Conservation (phyloP, 2,888 invertebrate species). For the Uloborus plumipes region DNA sequence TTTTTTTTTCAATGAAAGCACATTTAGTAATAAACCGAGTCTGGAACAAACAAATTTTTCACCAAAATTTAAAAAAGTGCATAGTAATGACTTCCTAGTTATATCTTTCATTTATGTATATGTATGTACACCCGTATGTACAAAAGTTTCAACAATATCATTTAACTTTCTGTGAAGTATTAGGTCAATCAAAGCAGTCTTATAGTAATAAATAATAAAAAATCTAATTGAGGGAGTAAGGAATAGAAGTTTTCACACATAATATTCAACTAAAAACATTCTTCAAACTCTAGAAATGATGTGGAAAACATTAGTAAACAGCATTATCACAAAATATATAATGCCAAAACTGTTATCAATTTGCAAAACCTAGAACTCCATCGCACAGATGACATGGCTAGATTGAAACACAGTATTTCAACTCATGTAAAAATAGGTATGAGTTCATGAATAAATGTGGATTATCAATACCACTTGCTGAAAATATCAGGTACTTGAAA, state of each 20-base stretch:
- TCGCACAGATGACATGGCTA: slow-evolving; percentile 38
- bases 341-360: slow-evolving; percentile 38
- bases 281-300: slow-evolving; percentile 14
- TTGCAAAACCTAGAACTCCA: slow-evolving; percentile 33
- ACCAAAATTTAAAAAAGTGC: slow-evolving; percentile 37
- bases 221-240: slow-evolving; percentile 19
- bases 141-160: slow-evolving; percentile 51
- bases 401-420: slow-evolving; percentile 30
- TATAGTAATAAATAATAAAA: slow-evolving; percentile 28
- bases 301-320: slow-evolving; percentile 43
- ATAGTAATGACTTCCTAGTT: slow-evolving; percentile 41
- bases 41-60: too few species aligned
- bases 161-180: slow-evolving; percentile 25
- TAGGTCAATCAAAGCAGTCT: slow-evolving; percentile 29
- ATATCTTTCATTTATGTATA: slow-evolving; percentile 53
- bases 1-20: too few species aligned
- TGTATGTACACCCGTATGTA: slow-evolving; percentile 53
- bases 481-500: too few species aligned
- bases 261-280: slow-evolving; percentile 18
- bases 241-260: slow-evolving; percentile 38
- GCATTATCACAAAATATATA: slow-evolving; percentile 59
- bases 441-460: slow-evolving; percentile 12
- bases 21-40: too few species aligned
- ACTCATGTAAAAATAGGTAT: slow-evolving; percentile 38
- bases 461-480: slow-evolving; percentile 14